Base-by-base conservation (phyloP, 2,797 vertebrate species). In the Lacerta agilis region DNA sequence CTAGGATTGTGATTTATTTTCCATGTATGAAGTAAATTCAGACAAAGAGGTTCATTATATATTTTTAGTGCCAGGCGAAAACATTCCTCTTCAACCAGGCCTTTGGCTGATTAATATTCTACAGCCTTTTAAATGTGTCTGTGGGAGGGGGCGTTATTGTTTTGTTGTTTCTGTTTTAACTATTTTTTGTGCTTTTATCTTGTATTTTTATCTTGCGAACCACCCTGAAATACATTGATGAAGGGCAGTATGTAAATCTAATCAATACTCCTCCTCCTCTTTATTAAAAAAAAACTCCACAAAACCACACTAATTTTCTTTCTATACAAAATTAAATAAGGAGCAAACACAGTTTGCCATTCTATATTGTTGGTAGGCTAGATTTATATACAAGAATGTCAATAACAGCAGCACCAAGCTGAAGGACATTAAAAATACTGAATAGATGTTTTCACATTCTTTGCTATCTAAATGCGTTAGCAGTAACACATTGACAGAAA, bases 401-500 rank as follows among this genome's bases (percentile, higher is more conserved):
- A 93, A 45, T 67, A 88, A 87, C 13, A 38, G 27, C 10, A 90
- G 80, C 87, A 89, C 4, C 1, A 81, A 86, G 41, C 69, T 87
- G 81, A 92, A 92, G 91, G 89, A 78, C 7, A 86, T 2, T 25
- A 86, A 91, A 8, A 85, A 80, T 85, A 89, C 77, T 81, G 77
- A 85, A 86, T 25, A 84, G 72, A 85, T 90, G 45, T 27, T 92
- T 90, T 45, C 87, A 29, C 4, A 49, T 86, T 84, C 82, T 90
- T 88, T 88, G 55, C 86, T 87, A 82, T 86, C 91, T 89, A 92
- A 89, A 87, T n/a, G 41, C 79, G 67, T 82, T 91, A 87, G 79
- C 61, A 71, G 29, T 49, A 94, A 92, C 83, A 90, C 83, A 86
- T 86, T 91, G 90, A 87, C 49, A 89, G 80, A 87, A 90, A 87